Evolutionary conservation across 1,140 invertebrate species (phyloP), one percentile per base, ranked within the genome.

Genomic region (Lepidostoma basale): DNA sequence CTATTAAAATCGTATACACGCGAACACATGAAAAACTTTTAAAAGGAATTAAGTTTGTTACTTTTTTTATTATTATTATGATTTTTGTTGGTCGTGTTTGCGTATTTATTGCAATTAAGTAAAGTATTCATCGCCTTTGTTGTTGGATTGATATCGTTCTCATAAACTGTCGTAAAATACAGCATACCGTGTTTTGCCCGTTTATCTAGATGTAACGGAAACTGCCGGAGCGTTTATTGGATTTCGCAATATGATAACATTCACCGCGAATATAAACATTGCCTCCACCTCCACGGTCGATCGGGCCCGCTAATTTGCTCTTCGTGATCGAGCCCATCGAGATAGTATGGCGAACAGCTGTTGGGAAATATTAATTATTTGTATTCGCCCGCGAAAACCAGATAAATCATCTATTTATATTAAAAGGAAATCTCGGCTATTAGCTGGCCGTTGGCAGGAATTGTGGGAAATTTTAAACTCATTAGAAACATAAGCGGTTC

Each of bases 341-440:
- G 36, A 60, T 56, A 54, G 28, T 45, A 47, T 2, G 62, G 47
- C 26, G 42, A 45, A 45, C 62, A 64, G 62, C 62, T 49, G 42
- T 49, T 49, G 44, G 14, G 30, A 33, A 47, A 49, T 47, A 33
- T 64, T 33, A 30, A 64, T 64, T 64, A 64, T 64, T 64, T 49
- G 44, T 64, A 30, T 28, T 64, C 30, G 42, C 18, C 25, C 20
- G 10, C 16, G 33, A 40, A 16, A 8, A 16, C 62, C 14, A 64
- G 12, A 64, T 49, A 47, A 23, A 49, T 49, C 42, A 49, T 26
- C 42, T 52, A 52, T 49, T 49, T 49, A 18, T 42, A 26, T 10
- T 33, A 18, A 49, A 49, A 64, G 28, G n/a, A 49, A 49, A 47
- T 47, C 25, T 26, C 16, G 62, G 42, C 45, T 49, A 49, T 47